Percentiles rank a stretch among this genome's conserved stretches.
Evolutionary conservation across 2,113 vertebrate genomes (phyloP).

Genomic region (Dipodomys merriami): DNA sequence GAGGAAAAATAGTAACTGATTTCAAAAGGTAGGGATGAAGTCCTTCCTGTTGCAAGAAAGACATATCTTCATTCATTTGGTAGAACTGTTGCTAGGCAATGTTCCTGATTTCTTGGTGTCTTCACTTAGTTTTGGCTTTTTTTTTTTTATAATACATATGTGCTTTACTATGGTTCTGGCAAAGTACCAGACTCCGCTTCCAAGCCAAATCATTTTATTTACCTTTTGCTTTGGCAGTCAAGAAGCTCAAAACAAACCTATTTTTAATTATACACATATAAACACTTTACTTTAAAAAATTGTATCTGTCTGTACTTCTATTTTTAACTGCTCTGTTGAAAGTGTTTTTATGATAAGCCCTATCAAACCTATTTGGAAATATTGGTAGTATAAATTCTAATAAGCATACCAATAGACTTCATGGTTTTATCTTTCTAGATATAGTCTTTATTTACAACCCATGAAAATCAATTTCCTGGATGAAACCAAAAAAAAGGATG

Average conservation of each 20-base stretch:
- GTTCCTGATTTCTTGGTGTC: not conserved
- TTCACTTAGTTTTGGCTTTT: not conserved
- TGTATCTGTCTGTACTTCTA: slow-evolving; percentile 29
- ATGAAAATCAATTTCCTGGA: slow-evolving; percentile 73
- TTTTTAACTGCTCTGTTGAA: slow-evolving; percentile 26
- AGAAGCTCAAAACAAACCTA: slow-evolving; percentile 40
- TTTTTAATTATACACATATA: not conserved
- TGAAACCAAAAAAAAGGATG: slow-evolving; percentile 58
- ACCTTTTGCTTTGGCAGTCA: not conserved
- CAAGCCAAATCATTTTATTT: not conserved
- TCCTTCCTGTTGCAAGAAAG: not conserved
- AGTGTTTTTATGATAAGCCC: slow-evolving; percentile 19
- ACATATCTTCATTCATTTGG: not conserved
- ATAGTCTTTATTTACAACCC: slow-evolving; percentile 73
- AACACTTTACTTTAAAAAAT: not conserved
- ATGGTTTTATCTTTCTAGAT: slow-evolving; percentile 59
- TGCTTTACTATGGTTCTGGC: not conserved
- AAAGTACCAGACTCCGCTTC: not conserved
- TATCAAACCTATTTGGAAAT: slow-evolving; percentile 55
- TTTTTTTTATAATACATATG: no score
- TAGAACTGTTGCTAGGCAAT: not conserved
- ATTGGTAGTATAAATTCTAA: slow-evolving; percentile 42
- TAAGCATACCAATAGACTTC: slow-evolving; percentile 55
- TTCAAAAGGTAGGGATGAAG: not conserved
- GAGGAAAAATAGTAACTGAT: not conserved